Conservation (phyloP, 2,888 invertebrate genomes). For the Dromius quadrimaculatus region DNA sequence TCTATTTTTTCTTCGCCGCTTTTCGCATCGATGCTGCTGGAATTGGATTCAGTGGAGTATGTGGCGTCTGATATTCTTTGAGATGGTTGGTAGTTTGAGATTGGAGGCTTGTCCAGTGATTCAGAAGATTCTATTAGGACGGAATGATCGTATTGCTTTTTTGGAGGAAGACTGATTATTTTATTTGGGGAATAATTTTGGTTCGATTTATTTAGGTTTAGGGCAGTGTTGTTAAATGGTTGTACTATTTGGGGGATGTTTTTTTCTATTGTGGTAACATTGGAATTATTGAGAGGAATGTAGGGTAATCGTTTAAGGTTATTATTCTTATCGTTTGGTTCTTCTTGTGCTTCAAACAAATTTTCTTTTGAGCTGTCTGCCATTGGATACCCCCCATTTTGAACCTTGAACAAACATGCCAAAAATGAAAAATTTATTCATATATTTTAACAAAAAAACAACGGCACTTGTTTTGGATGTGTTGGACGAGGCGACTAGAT, state of each 20-base stretch:
- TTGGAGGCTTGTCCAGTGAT: neutral
- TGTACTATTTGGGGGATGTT: constrained; percentile 23
- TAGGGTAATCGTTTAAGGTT: constrained; percentile 57
- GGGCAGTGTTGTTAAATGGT: neutral
- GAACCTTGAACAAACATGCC: neutral
- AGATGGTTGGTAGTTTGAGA: constrained; percentile 23
- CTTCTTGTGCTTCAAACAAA: constrained; percentile 14
- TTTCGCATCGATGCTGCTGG: constrained; percentile 45
- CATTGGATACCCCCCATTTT: constrained; percentile 28
- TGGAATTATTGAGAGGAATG: constrained; percentile 44
- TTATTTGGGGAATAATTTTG: neutral
- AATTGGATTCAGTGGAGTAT: constrained; percentile 40
- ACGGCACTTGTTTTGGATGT: too few species aligned
- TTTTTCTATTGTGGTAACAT: constrained; percentile 39
- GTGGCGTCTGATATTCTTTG: constrained; percentile 16
- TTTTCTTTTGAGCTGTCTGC: constrained; percentile 53
- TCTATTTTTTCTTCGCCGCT: constrained; percentile 42
- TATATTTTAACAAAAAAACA: neutral
- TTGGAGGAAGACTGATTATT: neutral
- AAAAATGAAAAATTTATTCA: neutral
- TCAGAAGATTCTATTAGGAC: neutral
- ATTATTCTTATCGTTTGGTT: constrained; percentile 60
- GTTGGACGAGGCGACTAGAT: constrained; percentile 1
- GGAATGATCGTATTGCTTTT: constrained; percentile 8
- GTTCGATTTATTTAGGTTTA: constrained; percentile 35